Conservation (phyloP, 1,140 invertebrate species). For the Brachionus asplanchnoidis region DNA sequence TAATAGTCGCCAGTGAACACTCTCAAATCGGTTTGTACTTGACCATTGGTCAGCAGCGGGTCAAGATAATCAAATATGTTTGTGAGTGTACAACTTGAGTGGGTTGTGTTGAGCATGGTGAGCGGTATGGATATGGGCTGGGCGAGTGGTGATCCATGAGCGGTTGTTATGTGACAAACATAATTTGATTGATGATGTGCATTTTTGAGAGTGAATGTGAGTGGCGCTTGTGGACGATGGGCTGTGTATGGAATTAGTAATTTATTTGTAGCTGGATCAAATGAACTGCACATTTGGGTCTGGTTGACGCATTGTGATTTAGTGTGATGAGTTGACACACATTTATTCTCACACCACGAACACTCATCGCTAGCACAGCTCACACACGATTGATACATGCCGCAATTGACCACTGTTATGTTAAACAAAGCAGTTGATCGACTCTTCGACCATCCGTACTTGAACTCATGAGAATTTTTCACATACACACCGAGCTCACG, state of each 20-base stretch:
- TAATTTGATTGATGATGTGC: not conserved
- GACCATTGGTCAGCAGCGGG: not conserved
- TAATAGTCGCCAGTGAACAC: not conserved
- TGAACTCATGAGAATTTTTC: not conserved
- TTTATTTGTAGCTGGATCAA: slow-evolving; percentile 14
- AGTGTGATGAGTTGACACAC: not conserved
- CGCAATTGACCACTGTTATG: not conserved
- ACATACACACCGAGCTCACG: not conserved
- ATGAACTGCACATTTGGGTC: not conserved
- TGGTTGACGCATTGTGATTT: not conserved
- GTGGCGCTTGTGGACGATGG: slow-evolving; percentile 18
- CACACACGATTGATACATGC: not conserved
- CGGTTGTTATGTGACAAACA: not conserved
- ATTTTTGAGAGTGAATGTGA: not conserved
- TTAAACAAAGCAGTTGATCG: not conserved
- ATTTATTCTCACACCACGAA: not conserved
- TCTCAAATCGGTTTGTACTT: slow-evolving; percentile 22
- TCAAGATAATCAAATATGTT: not conserved
- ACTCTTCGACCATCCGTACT: not conserved
- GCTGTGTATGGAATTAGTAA: slow-evolving; percentile 4
- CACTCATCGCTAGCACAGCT: not conserved
- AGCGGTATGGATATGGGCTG: not conserved
- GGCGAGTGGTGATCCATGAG: not conserved
- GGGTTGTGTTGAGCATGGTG: not conserved
- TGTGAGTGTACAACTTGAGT: not conserved